Base-by-base conservation (phyloP, 1,140 invertebrate species). In the Magallana gigas region DNA sequence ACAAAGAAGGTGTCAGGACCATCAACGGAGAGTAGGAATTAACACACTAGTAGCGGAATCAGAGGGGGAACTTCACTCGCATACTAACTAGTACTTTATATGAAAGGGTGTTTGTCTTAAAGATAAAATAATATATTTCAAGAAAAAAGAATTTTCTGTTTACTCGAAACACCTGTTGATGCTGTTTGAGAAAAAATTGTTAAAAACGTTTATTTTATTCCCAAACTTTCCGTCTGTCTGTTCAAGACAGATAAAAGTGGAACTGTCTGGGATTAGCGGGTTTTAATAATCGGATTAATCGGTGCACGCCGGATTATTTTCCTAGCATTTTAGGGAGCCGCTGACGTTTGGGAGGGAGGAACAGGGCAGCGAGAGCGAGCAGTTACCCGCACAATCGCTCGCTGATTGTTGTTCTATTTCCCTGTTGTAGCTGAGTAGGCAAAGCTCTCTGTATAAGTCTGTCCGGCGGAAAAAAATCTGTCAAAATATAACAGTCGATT, bases 241-340 rank as follows among this genome's bases (percentile, higher is more conserved):
- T 76, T 76, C 36, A 8, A 7, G 68, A 29, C 23, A 36, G 68
- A 76, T 76, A 76, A 76, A 76, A 76, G 36, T 48, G 36, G 36
- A 12, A 23, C 23, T 76, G 8, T 76, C 9, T 76, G 23, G 68
- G 68, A 76, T 76, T 76, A 76, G 23, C 68, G 8, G 68, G 68
- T 76, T 76, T 76, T 76, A 76, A 71, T 71, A 29, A 76, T 18
- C 23, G 68, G 68, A 76, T 76, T 76, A 76, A 76, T 76, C 68
- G 68, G 68, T 76, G 68, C 68, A 76, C 36, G 18, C 23, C 8
- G 68, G 68, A 29, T 29, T 76, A 29, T 76, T 68, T 76, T 76
- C 18, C 68, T 76, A 76, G 29, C 68, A 76, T 36, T 64, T n/a
- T n/a, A 18, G 16, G 23, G 11, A 29, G 36, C 23, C 36, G 68